Conservation (phyloP, 2,113 vertebrate species). For the Poeciliopsis turrubarensis region DNA sequence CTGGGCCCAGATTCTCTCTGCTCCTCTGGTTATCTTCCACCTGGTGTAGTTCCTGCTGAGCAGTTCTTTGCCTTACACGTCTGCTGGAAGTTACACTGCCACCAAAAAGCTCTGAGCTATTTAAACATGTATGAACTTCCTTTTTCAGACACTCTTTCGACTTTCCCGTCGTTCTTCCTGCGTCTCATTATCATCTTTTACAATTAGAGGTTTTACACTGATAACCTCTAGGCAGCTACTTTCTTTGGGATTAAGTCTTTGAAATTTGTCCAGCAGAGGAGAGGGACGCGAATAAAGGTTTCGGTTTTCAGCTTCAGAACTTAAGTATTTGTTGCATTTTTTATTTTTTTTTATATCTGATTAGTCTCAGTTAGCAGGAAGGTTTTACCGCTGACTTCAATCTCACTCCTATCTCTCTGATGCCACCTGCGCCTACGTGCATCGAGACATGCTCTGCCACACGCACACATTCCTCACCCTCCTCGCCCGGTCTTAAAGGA, state of each 20-base stretch:
- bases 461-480: background rate
- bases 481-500: background rate
- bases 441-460: background rate
- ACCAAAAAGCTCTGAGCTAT: no score
- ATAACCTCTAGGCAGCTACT: background rate
- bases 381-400: background rate
- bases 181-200: background rate
- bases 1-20: no score
- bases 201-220: background rate
- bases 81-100: no score
- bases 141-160: no score
- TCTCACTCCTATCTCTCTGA: background rate
- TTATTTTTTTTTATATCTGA: background rate
- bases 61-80: no score
- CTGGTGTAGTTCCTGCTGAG: no score
- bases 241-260: background rate
- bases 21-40: no score
- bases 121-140: no score
- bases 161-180: background rate
- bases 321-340: background rate
- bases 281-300: background rate
- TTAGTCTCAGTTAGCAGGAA: background rate
- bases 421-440: background rate
- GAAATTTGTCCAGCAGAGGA: background rate
- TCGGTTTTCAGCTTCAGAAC: background rate